phyloP scores from a whole-genome alignment of 2,888 invertebrate genomes.

The Drosophila glabriapex region DNA sequence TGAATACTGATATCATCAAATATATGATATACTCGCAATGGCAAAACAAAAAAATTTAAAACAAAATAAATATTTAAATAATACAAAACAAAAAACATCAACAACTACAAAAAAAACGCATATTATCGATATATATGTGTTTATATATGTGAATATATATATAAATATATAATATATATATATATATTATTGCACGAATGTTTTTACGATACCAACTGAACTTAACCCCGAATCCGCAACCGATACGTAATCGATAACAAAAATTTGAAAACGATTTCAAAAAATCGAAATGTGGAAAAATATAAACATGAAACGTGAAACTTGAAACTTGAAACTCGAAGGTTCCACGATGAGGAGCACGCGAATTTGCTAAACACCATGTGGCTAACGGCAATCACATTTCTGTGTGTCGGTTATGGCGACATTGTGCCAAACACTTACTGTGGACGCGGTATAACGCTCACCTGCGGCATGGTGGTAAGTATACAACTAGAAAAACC shows the following conservation, averaged over 20 bases:
- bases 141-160: constrained; percentile 21
- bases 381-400: constrained; percentile 99
- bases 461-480: constrained; percentile 99
- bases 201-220: constrained; percentile 43
- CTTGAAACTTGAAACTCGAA: constrained; percentile 84
- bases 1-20: constrained; percentile 18
- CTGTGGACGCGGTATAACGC: constrained; percentile 99
- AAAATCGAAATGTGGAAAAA: constrained; percentile 15
- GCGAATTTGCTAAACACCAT: constrained; percentile 99
- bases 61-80: constrained; percentile 29
- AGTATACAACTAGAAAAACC: constrained; percentile 86
- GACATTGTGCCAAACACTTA: constrained; percentile 99
- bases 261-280: constrained; percentile 22
- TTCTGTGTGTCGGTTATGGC: constrained; percentile 99
- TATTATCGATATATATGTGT: constrained; percentile 38
- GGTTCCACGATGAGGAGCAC: constrained; percentile 99
- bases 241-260: constrained; percentile 22
- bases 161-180: constrained; percentile 25
- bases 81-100: constrained; percentile 34
- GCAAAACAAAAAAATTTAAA: constrained; percentile 31
- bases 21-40: constrained; percentile 57
- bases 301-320: constrained; percentile 18
- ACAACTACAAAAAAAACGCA: constrained; percentile 33
- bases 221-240: constrained; percentile 38
- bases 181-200: constrained; percentile 24